Conservation (phyloP, 2,797 vertebrate genomes). For the Bufotes viridis region DNA sequence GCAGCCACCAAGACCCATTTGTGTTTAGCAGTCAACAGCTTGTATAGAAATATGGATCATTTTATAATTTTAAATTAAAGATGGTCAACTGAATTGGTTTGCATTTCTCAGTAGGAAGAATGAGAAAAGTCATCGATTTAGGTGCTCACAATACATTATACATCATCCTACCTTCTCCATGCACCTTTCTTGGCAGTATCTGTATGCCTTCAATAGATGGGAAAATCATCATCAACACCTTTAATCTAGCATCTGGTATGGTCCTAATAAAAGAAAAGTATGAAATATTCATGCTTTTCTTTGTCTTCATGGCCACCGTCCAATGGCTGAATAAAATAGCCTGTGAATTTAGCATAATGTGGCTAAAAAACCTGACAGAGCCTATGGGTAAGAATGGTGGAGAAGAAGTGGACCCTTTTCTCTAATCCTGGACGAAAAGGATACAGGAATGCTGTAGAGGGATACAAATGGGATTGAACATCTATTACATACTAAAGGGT, state of each 20-base stretch:
- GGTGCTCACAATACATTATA: conserved; percentile 2
- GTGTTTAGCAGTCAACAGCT: conserved; percentile 42
- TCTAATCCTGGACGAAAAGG: not conserved
- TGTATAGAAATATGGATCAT: conserved; percentile 48
- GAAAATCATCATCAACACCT: conserved; percentile 14
- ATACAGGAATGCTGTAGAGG: no score
- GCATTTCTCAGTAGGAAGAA: conserved; percentile 18
- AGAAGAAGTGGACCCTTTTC: not conserved
- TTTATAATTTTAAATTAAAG: conserved; percentile 47
- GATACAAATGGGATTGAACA: no score
- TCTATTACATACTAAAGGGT: no score
- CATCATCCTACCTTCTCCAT: conserved; percentile 34
- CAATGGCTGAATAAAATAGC: not conserved
- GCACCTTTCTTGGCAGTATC: conserved; percentile 52
- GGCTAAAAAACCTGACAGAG: not conserved
- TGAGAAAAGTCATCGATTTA: conserved; percentile 44
- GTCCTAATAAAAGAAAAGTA: no score
- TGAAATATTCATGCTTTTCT: not conserved
- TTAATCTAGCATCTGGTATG: not conserved
- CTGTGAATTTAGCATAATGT: not conserved
- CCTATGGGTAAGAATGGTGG: not conserved
- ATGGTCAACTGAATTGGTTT: conserved; percentile 22
- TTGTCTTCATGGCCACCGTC: not conserved
- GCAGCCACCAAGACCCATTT: conserved; percentile 24
- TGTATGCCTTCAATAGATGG: conserved; percentile 29